Evolutionary conservation across 2,113 vertebrate genomes (phyloP).

Genomic region (Sylvicapra grimmia): DNA sequence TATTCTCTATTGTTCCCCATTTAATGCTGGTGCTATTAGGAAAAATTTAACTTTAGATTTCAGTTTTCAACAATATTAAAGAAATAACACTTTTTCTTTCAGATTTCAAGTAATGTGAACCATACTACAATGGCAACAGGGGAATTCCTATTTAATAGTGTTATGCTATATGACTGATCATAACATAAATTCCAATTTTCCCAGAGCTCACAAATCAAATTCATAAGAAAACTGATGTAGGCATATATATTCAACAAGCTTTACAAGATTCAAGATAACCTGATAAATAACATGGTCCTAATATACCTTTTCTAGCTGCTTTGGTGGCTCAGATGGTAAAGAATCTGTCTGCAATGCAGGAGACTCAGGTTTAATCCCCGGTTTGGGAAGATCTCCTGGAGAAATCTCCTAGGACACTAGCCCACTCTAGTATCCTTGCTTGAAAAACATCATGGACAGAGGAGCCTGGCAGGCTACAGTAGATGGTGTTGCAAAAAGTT

Average conservation of each 20-base stretch:
- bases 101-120: background rate
- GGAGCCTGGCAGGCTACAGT: background rate
- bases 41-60: background rate
- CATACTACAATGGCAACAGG: background rate
- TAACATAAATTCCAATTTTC: background rate
- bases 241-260: background rate
- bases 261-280: background rate
- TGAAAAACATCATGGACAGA: background rate
- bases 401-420: background rate
- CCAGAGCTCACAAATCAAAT: background rate
- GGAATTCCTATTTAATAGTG: background rate
- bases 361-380: background rate
- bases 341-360: background rate
- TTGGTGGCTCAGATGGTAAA: background rate
- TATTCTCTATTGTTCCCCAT: background rate
- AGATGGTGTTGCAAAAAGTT: background rate
- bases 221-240: background rate
- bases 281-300: background rate
- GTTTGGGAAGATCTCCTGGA: background rate
- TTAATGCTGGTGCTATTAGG: background rate
- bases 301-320: background rate
- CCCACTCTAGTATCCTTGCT: background rate
- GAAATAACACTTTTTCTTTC: background rate
- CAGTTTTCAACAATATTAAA: background rate
- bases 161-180: background rate